Percentiles rank a stretch among this genome's conserved stretches.
phyloP scores from a whole-genome alignment of 2,797 vertebrate genomes.

The Hipposideros larvatus region DNA sequence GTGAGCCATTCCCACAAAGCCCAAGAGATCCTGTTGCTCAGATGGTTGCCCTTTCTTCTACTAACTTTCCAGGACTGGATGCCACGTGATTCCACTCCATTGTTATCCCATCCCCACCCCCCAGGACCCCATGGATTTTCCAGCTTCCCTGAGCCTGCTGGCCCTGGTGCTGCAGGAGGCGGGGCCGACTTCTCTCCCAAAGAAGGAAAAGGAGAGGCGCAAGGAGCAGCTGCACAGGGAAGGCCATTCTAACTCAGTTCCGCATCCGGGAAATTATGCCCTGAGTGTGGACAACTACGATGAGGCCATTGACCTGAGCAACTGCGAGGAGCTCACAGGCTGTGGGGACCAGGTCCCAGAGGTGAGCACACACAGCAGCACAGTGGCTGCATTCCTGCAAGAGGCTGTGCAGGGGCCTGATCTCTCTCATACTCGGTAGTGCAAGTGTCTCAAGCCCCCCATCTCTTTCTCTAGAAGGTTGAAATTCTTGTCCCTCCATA shows the following conservation, averaged over 20 bases:
- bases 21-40: neutral
- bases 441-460: neutral
- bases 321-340: conserved; percentile 88
- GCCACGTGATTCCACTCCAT: neutral
- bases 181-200: conserved; percentile 53
- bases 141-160: conserved; percentile 71
- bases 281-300: conserved; percentile 85
- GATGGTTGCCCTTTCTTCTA: neutral
- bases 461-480: neutral
- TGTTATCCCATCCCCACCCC: neutral
- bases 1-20: neutral
- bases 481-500: neutral
- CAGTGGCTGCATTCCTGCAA: no score
- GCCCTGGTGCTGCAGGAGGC: conserved; percentile 64
- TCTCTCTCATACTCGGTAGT: neutral
- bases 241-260: neutral
- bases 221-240: conserved; percentile 43
- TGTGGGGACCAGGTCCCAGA: conserved; percentile 87
- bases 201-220: conserved; percentile 49
- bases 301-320: conserved; percentile 86
- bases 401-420: neutral
- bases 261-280: conserved; percentile 84
- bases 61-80: neutral
- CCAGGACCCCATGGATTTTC: conserved; percentile 71
- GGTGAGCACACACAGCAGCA: conserved; percentile 78